Percentiles rank a stretch among this genome's conserved stretches.
Conservation (phyloP, 2,888 invertebrate genomes). For the Noctua janthe region DNA sequence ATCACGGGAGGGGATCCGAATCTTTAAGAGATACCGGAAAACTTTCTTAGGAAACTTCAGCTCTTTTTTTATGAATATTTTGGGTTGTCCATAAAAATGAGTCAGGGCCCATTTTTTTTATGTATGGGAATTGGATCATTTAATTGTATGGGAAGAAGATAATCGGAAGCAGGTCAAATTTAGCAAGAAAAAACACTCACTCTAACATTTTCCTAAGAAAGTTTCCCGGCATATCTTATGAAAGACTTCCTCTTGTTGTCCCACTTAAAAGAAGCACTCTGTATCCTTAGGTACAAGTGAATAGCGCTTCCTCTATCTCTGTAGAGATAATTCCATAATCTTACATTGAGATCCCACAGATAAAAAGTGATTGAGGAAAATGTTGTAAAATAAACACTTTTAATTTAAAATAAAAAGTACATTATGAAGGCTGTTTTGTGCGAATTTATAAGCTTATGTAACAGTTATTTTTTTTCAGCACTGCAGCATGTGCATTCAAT, state of each 20-base stretch:
- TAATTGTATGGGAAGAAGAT: no score
- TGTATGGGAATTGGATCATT: no score
- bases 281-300: not conserved
- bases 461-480: slow-evolving; percentile 1
- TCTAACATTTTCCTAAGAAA: no score
- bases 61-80: not conserved
- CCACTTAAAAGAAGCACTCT: not conserved
- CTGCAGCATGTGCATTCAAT: slow-evolving; percentile 5
- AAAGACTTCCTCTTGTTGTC: no score
- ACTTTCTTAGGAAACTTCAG: no score
- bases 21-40: not conserved
- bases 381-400: not conserved
- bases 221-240: no score
- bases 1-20: not conserved
- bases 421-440: not conserved
- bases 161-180: no score
- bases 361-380: slow-evolving; percentile 3
- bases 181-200: no score
- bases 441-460: slow-evolving; percentile 1
- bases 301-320: not conserved
- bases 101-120: not conserved
- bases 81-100: not conserved
- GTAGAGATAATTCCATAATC: not conserved
- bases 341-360: slow-evolving; percentile 2
- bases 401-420: not conserved